Percentiles rank a stretch among this genome's conserved stretches.
Evolutionary conservation across 2,113 vertebrate species (phyloP).

Genomic region (Diphyllodes magnificus): DNA sequence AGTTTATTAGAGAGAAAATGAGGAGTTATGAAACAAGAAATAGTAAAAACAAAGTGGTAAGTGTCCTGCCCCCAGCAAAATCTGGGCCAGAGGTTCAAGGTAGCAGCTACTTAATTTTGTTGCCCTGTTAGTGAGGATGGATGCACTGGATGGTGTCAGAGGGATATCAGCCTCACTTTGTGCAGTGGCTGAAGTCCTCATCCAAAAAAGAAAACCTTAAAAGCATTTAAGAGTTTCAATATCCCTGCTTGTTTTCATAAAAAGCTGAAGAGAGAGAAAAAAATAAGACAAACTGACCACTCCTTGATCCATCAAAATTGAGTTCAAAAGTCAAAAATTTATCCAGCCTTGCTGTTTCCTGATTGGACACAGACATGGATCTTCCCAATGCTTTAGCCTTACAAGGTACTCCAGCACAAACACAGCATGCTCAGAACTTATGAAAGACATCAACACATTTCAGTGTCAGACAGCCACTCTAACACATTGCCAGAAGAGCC

Average conservation of each 20-base stretch:
- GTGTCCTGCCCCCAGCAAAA: background rate
- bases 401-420: background rate
- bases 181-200: background rate
- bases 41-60: background rate
- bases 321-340: background rate
- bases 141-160: rapidly evolving
- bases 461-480: background rate
- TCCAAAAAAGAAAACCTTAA: background rate
- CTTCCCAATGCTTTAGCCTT: background rate
- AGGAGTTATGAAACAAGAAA: background rate
- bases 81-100: background rate
- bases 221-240: background rate
- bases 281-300: background rate
- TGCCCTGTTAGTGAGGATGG: background rate
- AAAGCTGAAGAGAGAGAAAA: background rate
- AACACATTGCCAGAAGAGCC: background rate
- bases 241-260: background rate
- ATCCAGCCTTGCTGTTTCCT: background rate
- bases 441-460: background rate
- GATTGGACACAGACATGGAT: background rate
- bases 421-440: background rate
- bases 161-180: background rate
- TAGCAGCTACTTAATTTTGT: background rate
- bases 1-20: background rate
- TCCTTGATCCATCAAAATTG: background rate